Evolutionary conservation across 2,888 invertebrate genomes (phyloP).

Genomic region (Neocrepidodera transversa): DNA sequence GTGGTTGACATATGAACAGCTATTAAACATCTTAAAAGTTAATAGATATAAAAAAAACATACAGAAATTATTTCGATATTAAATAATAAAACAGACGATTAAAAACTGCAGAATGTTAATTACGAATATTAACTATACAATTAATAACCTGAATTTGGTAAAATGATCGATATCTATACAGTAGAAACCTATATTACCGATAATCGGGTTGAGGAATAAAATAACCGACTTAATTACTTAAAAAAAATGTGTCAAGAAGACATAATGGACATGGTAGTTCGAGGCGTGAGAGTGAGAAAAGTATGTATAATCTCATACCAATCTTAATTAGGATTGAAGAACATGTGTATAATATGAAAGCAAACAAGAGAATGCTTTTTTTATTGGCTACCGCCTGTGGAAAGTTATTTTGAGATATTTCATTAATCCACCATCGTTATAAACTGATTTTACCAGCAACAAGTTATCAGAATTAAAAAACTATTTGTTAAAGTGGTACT

Average conservation of each 20-base stretch:
- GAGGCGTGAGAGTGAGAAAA: neutral
- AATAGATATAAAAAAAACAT: too few species aligned
- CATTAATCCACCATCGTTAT: neutral
- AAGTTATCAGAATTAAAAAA: too few species aligned
- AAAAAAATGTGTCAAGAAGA: conserved; percentile 10
- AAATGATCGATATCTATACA: conserved; percentile 1
- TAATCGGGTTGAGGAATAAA: conserved; percentile 1
- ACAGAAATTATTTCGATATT: too few species aligned
- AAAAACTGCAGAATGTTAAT: neutral
- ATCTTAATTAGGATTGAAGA: conserved; percentile 5
- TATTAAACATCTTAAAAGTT: too few species aligned
- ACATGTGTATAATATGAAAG: conserved; percentile 9
- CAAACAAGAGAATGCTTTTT: conserved; percentile 1
- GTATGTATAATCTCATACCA: conserved; percentile 6
- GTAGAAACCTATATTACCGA: neutral
- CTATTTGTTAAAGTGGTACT: too few species aligned
- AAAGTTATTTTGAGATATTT: neutral
- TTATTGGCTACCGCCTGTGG: neutral
- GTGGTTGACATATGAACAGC: too few species aligned
- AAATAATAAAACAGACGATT: neutral
- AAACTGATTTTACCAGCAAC: neutral
- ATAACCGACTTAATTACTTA: conserved; percentile 3
- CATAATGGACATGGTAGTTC: neutral
- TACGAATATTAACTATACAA: neutral
- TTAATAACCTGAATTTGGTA: neutral